Base-by-base conservation (phyloP, 1,140 invertebrate species). In the Phymorhynchus buccinoides region DNA sequence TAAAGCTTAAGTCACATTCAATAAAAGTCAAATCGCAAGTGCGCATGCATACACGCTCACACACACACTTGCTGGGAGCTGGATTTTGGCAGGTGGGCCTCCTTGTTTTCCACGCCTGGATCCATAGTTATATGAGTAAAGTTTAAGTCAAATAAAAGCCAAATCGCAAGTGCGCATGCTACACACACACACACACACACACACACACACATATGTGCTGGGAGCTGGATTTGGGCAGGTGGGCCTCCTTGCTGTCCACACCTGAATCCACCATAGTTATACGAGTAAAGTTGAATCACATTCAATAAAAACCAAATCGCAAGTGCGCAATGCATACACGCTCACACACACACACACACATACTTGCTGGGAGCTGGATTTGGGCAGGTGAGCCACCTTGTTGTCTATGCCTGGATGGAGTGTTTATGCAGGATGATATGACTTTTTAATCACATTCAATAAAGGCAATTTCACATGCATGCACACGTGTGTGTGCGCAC, bases 21-120 rank as follows among this genome's bases (percentile, higher is more conserved):
- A 66, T 30, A 66, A 66, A 66, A n/a, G n/a, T n/a, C n/a, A n/a
- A n/a, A n/a, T n/a, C n/a, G n/a, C n/a, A n/a, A n/a, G n/a, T n/a
- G n/a, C n/a, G n/a, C n/a, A n/a, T n/a, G 56, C 39, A 78, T 41
- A 41, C 39, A 78, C 75, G 42, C 39, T 41, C 37, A 78, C 56
- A 62, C 56, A 62, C 56, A 62, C 56, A 62, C 56, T n/a, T n/a
- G 96, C 3, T 93, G 93, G 3, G 96, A 89, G 89, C 96, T 96
- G n/a, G 71, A 77, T 86, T 96, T 96, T 87, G 96, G 96, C 0
- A 96, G 97, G 89, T 96, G 97, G 0, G 96, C 96, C 56, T 95
- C 92, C 0, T 93, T 94, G 6, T 95, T 95, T 92, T 98, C 97
- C 84, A 96, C 91, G 85, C 96, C 96, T 96, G 88, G 22, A 92